These are phyloP conservation scores for Leptodactylus fallax DNA, from an alignment of 2,797 vertebrate species.

Conservation along the genomic window DNA sequence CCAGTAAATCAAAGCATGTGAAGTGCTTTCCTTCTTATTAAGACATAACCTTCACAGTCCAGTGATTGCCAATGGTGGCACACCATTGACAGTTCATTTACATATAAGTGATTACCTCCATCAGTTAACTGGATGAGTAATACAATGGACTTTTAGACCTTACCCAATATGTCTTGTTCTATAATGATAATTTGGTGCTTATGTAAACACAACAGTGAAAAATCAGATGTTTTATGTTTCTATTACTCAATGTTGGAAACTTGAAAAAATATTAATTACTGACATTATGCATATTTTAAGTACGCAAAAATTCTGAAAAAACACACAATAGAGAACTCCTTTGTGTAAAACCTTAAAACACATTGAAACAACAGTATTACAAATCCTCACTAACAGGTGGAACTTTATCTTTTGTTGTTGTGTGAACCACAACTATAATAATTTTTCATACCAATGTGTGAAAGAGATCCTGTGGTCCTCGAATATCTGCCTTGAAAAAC, in stretches of 20 bases:
- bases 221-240: background rate
- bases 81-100: slow-evolving; percentile 90
- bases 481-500: no score
- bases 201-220: slow-evolving; percentile 74
- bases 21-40: slow-evolving; percentile 86
- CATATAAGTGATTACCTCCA: slow-evolving; percentile 95
- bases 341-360: no score
- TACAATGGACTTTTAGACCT: slow-evolving; percentile 84
- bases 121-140: slow-evolving; percentile 87
- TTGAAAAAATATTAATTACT: background rate
- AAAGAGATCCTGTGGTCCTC: no score
- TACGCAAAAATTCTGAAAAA: no score
- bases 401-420: no score
- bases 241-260: background rate
- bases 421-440: no score
- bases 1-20: slow-evolving; percentile 93
- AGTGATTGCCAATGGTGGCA: slow-evolving; percentile 81
- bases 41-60: slow-evolving; percentile 95
- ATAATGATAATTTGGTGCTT: slow-evolving; percentile 78
- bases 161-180: slow-evolving; percentile 83
- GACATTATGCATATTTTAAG: background rate
- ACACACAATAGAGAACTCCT: no score
- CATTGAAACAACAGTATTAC: no score
- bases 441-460: no score
- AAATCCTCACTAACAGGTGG: no score